Evolutionary conservation across 2,797 vertebrate genomes (phyloP).

Genomic region (Malurus leucopterus): DNA sequence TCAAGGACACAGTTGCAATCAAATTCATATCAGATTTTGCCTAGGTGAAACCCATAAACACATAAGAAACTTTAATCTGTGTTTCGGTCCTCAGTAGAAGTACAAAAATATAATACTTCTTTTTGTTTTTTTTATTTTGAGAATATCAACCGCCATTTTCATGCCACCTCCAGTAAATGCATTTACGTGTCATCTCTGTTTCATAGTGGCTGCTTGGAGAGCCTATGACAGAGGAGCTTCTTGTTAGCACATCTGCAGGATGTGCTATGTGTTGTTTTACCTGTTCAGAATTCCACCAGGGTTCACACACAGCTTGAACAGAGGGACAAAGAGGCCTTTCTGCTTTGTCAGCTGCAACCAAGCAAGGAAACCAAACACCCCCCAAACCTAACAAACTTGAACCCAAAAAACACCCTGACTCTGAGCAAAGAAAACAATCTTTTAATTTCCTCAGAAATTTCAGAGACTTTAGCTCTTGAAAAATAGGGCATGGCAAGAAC

Average conservation of each 20-base stretch:
- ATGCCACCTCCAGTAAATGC: neutral
- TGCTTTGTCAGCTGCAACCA: slow-evolving; percentile 17
- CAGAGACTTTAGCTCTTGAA: neutral
- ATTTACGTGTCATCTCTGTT: neutral
- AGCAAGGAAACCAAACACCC: neutral
- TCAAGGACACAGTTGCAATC: neutral
- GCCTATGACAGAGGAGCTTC: neutral
- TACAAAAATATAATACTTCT: slow-evolving; percentile 9
- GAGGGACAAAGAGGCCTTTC: slow-evolving; percentile 22
- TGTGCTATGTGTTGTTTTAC: slow-evolving; percentile 16
- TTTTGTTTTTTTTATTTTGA: slow-evolving; percentile 32
- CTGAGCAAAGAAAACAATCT: neutral
- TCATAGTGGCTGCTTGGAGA: neutral
- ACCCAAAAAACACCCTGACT: neutral
- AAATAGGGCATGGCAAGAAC: neutral
- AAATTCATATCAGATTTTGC: neutral
- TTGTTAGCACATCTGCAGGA: slow-evolving; percentile 43
- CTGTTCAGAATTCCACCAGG: slow-evolving; percentile 19
- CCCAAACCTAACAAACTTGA: neutral
- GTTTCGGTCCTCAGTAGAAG: neutral
- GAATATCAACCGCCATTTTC: neutral
- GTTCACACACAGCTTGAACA: neutral
- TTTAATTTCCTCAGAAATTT: slow-evolving; percentile 3
- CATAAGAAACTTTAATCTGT: slow-evolving; percentile 4
- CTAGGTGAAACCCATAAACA: slow-evolving; percentile 20